A percentile compares a stretch with the other conserved stretches of the same genome.
phyloP scores from a whole-genome alignment of 2,113 vertebrate genomes.

The Engraulis encrasicolus region DNA sequence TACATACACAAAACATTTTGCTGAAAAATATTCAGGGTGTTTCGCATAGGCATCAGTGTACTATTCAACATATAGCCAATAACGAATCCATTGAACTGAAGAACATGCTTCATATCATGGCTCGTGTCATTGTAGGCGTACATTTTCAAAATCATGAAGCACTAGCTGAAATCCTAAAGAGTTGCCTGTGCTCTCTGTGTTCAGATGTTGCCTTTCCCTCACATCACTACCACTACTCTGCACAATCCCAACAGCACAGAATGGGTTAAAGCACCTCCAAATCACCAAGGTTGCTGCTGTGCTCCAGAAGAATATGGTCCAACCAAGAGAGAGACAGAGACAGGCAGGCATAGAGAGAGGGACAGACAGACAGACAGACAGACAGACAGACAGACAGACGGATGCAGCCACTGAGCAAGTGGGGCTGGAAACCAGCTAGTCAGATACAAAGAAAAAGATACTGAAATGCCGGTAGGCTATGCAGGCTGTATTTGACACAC shows the following conservation, averaged over 20 bases:
- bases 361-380: background rate
- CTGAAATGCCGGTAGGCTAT: background rate
- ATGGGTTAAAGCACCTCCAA: background rate
- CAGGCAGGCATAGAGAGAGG: background rate
- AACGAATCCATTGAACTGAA: background rate
- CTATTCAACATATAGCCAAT: background rate
- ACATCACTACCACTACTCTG: background rate
- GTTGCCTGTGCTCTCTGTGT: background rate
- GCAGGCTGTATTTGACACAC: background rate
- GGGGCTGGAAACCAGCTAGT: background rate
- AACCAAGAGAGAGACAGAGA: background rate
- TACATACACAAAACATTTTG: background rate
- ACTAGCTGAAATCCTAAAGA: background rate
- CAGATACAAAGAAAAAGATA: background rate
- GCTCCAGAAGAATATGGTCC: background rate
- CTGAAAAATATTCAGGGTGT: background rate
- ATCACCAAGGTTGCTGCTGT: background rate
- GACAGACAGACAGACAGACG: background rate
- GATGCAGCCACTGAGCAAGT: background rate
- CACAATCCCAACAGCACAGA: background rate
- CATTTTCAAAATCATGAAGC: background rate
- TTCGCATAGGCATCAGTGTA: background rate
- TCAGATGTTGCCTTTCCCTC: background rate
- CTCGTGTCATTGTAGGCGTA: background rate
- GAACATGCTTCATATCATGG: background rate